Evolutionary conservation across 2,113 vertebrate genomes (phyloP), one percentile per base, ranked within the genome.

Genomic region (Pandion haliaetus): DNA sequence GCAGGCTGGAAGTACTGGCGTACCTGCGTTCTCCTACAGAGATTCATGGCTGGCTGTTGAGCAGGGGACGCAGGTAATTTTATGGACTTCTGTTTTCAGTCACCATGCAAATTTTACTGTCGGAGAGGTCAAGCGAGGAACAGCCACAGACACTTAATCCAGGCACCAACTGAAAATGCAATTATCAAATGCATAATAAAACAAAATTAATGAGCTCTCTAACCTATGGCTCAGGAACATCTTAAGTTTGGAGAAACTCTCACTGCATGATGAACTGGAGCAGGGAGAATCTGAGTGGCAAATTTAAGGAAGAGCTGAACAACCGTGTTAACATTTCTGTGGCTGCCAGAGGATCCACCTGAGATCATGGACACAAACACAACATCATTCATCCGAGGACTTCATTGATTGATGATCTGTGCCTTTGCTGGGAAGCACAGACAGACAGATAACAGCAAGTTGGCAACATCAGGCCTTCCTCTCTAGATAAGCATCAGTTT

Each of bases 71-170:
- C 90, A 95, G 96, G 79, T 63, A 72, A 58, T 87, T 93, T 91
- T 93, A 90, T 62, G 40, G 87, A 61, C 69, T 93, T 86, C 79
- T 96, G 88, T 63, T 86, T 96, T 95, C 74, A 95, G 91, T 94
- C 85, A 82, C 62, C 14, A 25, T n/a, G 15, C 54, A 74, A 50
- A 58, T 96, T 98, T 98, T 97, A 97, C 95, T 70, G 25, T 66
- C 11, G 4, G 87, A 93, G 96, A 95, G 88, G 94, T 96, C 94
- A 96, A 97, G 70, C 1, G 5, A 79, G 76, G 93, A 96, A 44
- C 95, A 97, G 74, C 40, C 71, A 10, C 69, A 62, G 81, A 79
- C 38, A 14, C 55, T 91, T 86, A 78, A 96, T 94, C 93, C 85
- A 32, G 72, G 61, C 79, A 28, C 29, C 67, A 83, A 77, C 50